A percentile compares a stretch with the other conserved stretches of the same genome.
These are phyloP conservation scores for Gobionotothen gibberifrons DNA, from an alignment of 2,797 vertebrate species.

Conservation along the genomic window DNA sequence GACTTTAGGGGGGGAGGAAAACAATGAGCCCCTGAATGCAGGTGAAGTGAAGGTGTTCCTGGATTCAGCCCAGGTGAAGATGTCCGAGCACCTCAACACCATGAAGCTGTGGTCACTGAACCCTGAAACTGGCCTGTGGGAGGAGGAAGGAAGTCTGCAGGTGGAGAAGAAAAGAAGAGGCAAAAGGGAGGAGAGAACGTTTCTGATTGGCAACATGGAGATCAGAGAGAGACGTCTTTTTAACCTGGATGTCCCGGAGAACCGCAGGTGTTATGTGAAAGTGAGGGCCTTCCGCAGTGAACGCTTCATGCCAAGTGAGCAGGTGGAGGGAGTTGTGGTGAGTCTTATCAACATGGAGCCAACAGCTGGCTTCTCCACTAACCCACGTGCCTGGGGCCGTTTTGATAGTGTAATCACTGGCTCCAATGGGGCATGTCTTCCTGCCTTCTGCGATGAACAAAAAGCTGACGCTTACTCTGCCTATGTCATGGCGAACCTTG, in stretches of 20 bases:
- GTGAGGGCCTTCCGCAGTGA: conserved; percentile 94
- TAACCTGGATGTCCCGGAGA: conserved; percentile 97
- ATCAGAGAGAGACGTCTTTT: conserved; percentile 96
- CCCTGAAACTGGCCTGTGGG: conserved; percentile 95
- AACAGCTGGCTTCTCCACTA: conserved; percentile 90
- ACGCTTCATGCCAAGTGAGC: conserved; percentile 93
- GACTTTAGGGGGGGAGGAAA: conserved; percentile 91
- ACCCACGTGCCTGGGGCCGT: conserved; percentile 96
- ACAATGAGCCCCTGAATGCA: conserved; percentile 90
- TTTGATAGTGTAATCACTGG: conserved; percentile 96
- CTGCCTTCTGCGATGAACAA: conserved; percentile 95
- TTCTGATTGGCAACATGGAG: conserved; percentile 98
- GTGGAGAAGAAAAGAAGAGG: conserved; percentile 85
- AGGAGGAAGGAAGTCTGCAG: conserved; percentile 93
- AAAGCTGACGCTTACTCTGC: conserved; percentile 92
- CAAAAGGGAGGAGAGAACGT: conserved; percentile 95
- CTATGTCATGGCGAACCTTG: conserved; percentile 93
- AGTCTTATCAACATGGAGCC: conserved; percentile 97
- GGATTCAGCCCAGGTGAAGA: conserved; percentile 92
- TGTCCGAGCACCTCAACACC: conserved; percentile 90
- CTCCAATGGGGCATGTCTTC: conserved; percentile 92
- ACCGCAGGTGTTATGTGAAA: conserved; percentile 95
- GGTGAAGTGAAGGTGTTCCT: conserved; percentile 94
- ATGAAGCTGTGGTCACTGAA: conserved; percentile 99
- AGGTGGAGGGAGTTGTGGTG: conserved; percentile 93